phyloP scores from a whole-genome alignment of 2,797 vertebrate species.

The Diceros bicornis region DNA sequence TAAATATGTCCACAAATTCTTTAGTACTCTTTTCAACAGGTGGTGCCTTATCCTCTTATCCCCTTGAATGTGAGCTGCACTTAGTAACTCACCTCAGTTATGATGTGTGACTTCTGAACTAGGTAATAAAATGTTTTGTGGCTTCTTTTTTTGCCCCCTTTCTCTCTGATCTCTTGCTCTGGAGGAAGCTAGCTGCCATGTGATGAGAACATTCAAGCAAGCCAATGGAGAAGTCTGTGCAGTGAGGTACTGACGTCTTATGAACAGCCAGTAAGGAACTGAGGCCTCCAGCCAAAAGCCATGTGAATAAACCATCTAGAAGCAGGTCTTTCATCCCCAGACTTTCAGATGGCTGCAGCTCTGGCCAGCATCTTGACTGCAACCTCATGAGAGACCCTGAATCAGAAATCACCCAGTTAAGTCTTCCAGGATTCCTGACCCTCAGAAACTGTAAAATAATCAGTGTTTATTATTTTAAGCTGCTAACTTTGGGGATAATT shows the following conservation, averaged over 20 bases:
- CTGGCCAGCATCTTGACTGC: background rate
- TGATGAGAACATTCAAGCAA: background rate
- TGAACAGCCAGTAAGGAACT: background rate
- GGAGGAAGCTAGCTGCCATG: background rate
- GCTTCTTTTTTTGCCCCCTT: background rate
- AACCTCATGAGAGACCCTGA: background rate
- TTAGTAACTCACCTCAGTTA: background rate
- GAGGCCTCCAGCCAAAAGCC: background rate
- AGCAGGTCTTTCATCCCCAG: background rate
- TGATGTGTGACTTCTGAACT: background rate
- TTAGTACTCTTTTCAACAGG: slow-evolving; percentile 16
- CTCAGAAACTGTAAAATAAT: background rate
- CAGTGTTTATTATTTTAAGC: background rate
- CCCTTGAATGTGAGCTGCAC: background rate
- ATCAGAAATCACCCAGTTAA: background rate
- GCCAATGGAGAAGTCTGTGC: background rate
- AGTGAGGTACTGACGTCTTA: background rate
- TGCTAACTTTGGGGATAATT: background rate
- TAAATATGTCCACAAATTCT: background rate
- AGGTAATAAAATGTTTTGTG: background rate
- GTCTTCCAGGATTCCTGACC: background rate
- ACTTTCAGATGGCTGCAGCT: background rate
- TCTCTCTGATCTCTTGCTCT: background rate
- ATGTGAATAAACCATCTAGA: background rate
- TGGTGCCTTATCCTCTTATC: background rate